These are phyloP conservation scores for Australoheros scitulus DNA, from an alignment of 2,113 vertebrate species.

Conservation along the genomic window DNA sequence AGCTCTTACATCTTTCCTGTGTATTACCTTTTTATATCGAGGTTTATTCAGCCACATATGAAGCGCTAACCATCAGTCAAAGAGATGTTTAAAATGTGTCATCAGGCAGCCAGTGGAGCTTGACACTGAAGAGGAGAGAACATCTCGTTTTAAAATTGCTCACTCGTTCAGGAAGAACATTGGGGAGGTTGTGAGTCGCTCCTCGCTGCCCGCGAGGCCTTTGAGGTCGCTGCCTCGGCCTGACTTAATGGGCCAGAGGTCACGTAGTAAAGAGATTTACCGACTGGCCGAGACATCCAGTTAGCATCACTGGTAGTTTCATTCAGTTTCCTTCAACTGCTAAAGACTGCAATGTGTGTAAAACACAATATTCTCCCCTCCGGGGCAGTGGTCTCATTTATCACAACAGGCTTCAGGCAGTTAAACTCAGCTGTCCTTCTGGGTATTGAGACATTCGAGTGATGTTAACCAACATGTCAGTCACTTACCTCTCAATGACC, in stretches of 20 bases:
- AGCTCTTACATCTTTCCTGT: neutral
- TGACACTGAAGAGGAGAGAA: conserved; percentile 22
- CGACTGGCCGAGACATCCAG: conserved; percentile 55
- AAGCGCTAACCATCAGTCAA: neutral
- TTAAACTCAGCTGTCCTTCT: conserved; percentile 28
- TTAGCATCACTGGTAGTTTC: conserved; percentile 50
- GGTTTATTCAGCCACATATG: conserved; percentile 3
- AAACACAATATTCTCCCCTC: conserved; percentile 16
- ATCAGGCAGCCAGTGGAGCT: conserved; percentile 35
- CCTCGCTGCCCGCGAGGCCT: conserved; percentile 17
- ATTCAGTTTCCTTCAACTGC: conserved; percentile 30
- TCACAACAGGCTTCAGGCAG: conserved; percentile 35
- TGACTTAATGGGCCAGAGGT: conserved; percentile 49
- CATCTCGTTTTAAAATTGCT: conserved; percentile 46
- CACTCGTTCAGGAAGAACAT: conserved; percentile 47
- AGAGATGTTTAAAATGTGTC: conserved; percentile 21
- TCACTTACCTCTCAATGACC: conserved; percentile 62
- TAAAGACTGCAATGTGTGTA: conserved; percentile 30
- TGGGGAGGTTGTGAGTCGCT: conserved; percentile 36
- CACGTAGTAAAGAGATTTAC: conserved; percentile 53
- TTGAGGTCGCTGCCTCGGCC: conserved; percentile 56
- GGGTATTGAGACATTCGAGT: conserved; percentile 41
- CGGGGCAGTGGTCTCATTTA: conserved; percentile 24
- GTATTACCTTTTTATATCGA: neutral
- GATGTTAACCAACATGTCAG: conserved; percentile 49